phyloP scores from a whole-genome alignment of 2,113 vertebrate species.

The Smithornis capensis region DNA sequence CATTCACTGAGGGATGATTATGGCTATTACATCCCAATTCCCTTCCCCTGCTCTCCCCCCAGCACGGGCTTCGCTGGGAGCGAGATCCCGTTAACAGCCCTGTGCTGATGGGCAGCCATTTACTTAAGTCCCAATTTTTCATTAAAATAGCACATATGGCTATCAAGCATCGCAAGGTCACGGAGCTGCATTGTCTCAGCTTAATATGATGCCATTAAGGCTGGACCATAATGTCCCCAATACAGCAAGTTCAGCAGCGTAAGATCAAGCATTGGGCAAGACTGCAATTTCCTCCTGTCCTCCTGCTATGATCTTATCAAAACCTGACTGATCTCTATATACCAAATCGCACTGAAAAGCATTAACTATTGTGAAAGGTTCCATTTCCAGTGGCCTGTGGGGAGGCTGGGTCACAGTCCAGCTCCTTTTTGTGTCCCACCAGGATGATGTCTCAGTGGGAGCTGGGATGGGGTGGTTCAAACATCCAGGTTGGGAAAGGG shows the following conservation, averaged over 20 bases:
- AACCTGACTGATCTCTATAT: slow-evolving; percentile 69
- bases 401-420: neutral
- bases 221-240: slow-evolving; percentile 36
- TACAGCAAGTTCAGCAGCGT: neutral
- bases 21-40: slow-evolving; percentile 16
- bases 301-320: slow-evolving; percentile 62
- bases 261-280: slow-evolving; percentile 68
- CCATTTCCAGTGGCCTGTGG: accelerated
- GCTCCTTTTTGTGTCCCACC: neutral
- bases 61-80: accelerated
- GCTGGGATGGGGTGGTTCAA: neutral
- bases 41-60: neutral
- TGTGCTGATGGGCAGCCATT: neutral
- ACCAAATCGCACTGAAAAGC: neutral
- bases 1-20: neutral
- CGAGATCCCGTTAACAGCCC: neutral
- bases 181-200: slow-evolving; percentile 58
- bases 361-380: neutral
- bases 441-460: neutral
- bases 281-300: slow-evolving; percentile 75
- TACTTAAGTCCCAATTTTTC: slow-evolving; percentile 68
- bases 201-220: slow-evolving; percentile 64
- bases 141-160: slow-evolving; percentile 51
- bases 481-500: neutral
- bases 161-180: slow-evolving; percentile 64